Evolutionary conservation across 2,797 vertebrate species (phyloP), one percentile per base, ranked within the genome.

Genomic region (Sebastes taczanowskii): DNA sequence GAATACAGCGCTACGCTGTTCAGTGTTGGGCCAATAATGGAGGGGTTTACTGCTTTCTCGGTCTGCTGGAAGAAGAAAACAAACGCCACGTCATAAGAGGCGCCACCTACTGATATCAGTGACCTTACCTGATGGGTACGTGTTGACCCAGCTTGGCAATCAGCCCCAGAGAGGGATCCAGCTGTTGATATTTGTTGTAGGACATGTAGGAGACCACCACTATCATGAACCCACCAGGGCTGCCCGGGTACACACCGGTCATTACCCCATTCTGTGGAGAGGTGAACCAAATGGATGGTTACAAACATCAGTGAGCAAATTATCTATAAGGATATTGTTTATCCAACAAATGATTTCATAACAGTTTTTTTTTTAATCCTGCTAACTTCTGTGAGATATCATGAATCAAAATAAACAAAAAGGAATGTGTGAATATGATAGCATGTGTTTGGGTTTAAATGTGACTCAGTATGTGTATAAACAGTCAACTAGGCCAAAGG

Each of bases 171-270:
- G 98, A 97, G 60, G 98, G 98, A 93, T 99, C 98, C 83, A 98
- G 93, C 88, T 95, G 94, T 62, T 95, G 91, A 22, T 98, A 99
- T 93, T 95, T 97, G 53, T 97, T 97, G 89, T 94, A 94, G 2
- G 97, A 97, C 94, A 99, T 97, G 93, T 99, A 99, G 18, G 97
- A 97, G 78, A 96, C 97, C 20, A 99, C 96, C 82, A 99, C 98
- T 11, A 99, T 95, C 62, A 98, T 91, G 94, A 99, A 98, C 11
- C 99, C 99, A 61, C 93, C 95, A 18, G 99, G 98, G 86, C 97
- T 99, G 22, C 97, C 98, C 0, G 99, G 99, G 87, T 98, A 99
- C 82, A 99, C 98, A 0, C 99, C 99, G 0, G 98, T 99, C 95
- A 99, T 97, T 66, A 99, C 95, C 71, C 96, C 96, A 95, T 96